These are phyloP conservation scores for Micoletzkya japonica DNA, from an alignment of 2,888 invertebrate species.

Conservation along the genomic window DNA sequence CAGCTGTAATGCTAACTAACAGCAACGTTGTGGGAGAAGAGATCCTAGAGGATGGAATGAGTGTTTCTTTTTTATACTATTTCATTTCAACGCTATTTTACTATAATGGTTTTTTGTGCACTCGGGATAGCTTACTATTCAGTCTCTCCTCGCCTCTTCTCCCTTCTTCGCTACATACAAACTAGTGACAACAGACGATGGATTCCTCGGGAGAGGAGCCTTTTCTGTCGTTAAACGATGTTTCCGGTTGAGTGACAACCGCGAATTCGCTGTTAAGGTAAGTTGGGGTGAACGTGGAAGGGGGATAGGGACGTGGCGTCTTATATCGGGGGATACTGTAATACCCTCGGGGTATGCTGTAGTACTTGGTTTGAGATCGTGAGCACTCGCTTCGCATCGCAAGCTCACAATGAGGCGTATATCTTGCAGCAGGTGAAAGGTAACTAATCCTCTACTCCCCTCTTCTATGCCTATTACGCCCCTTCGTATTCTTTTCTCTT, in stretches of 20 bases:
- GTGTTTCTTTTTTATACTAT: no score
- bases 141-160: slow-evolving; percentile 72
- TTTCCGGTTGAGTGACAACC: slow-evolving; percentile 14
- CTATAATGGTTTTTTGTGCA: neutral
- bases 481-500: neutral
- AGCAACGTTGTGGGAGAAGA: slow-evolving; percentile 77
- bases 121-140: no score
- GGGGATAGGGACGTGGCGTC: no score
- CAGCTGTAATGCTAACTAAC: slow-evolving; percentile 78
- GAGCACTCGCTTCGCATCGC: slow-evolving; percentile 69
- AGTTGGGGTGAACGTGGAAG: no score
- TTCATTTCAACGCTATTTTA: neutral
- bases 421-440: slow-evolving; percentile 82
- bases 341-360: neutral
- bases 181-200: slow-evolving; percentile 73
- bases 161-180: slow-evolving; percentile 84
- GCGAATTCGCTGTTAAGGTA: slow-evolving; percentile 20
- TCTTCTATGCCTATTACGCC: neutral
- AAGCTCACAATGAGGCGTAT: slow-evolving; percentile 76
- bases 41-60: slow-evolving; percentile 56
- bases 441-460: neutral
- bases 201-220: slow-evolving; percentile 83
- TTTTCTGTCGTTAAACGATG: slow-evolving; percentile 77
- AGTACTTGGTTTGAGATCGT: slow-evolving; percentile 73
- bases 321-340: no score